Percentiles rank a stretch among this genome's conserved stretches.
These are phyloP conservation scores for Plodia interpunctella DNA, from an alignment of 1,140 invertebrate genomes.

Conservation along the genomic window DNA sequence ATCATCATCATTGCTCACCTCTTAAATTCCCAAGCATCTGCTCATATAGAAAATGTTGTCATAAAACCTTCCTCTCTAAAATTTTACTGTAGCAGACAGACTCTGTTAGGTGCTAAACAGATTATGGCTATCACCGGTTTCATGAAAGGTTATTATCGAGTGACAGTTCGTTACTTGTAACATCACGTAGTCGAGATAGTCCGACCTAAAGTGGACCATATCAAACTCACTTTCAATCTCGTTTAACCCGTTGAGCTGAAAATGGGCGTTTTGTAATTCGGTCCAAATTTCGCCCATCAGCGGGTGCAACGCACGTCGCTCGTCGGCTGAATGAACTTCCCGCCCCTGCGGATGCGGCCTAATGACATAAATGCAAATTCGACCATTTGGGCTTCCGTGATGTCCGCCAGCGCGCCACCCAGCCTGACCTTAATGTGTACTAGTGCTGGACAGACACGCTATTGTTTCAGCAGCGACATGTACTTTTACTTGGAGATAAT, in stretches of 20 bases:
- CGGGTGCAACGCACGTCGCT: constrained; percentile 10
- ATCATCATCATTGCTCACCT: no score
- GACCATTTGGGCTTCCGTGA: constrained; percentile 61
- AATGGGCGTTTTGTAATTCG: no score
- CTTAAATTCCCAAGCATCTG: no score
- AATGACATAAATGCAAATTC: constrained; percentile 73
- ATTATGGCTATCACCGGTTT: not conserved
- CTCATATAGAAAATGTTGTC: no score
- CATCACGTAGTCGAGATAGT: not conserved
- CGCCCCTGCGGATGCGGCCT: constrained; percentile 48
- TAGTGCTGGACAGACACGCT: not conserved
- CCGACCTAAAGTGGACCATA: no score
- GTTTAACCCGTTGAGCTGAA: no score
- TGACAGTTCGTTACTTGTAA: not conserved
- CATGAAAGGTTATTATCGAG: not conserved
- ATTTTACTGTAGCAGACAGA: no score
- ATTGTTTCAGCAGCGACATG: not conserved
- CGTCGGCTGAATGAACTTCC: constrained; percentile 7
- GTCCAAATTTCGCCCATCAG: no score
- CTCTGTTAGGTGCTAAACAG: no score
- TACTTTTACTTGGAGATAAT: not conserved
- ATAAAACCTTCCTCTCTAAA: no score
- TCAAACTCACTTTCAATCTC: no score
- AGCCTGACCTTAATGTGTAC: not conserved
- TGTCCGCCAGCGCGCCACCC: constrained; percentile 12